Evolutionary conservation across 2,113 vertebrate species (phyloP), one percentile per base, ranked within the genome.

Genomic region (Elephantulus edwardii): DNA sequence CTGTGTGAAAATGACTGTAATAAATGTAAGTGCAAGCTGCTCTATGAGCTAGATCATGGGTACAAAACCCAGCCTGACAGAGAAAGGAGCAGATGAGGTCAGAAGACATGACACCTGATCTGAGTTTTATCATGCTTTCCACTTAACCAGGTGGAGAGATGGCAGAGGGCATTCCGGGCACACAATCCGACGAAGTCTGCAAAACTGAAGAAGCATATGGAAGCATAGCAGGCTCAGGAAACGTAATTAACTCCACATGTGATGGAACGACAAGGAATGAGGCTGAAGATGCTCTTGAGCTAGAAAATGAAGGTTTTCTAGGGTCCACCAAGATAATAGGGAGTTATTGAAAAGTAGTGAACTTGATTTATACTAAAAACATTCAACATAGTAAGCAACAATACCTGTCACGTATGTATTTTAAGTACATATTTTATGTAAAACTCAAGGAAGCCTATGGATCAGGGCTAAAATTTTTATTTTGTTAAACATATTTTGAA

Each of bases 401-500:
- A 8, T 58, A 48, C 8, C 10, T 3, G 9, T 54, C 71, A 68
- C n/a, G 40, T 79, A 44, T 90, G 22, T 44, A 56, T 22, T 68
- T 83, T 9, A 8, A 30, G 20, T 58, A 10, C 83, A 28, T 48
- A 20, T 8, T 26, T 48, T 30, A 3, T 35, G 35, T 24, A n/a
- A n/a, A n/a, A 42, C 74, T 62, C 13, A 46, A 82, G 17, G 7
- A 88, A 86, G 72, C 24, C 14, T 30, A 48, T 71, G 7, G 1
- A 33, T 28, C 75, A 90, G 58, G 9, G 40, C 30, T 19, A 58
- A 85, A 66, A 4, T 35, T 78, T 80, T 60, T 75, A 79, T 85
- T 5, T 72, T 54, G 56, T 58, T 86, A 66, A 30, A 82, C 40
- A 89, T 17, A 66, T 83, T 92, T 78, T 75, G 35, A 78, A 89